Base-by-base conservation (phyloP, 2,888 invertebrate species). In the Toxonevra muliebris region DNA sequence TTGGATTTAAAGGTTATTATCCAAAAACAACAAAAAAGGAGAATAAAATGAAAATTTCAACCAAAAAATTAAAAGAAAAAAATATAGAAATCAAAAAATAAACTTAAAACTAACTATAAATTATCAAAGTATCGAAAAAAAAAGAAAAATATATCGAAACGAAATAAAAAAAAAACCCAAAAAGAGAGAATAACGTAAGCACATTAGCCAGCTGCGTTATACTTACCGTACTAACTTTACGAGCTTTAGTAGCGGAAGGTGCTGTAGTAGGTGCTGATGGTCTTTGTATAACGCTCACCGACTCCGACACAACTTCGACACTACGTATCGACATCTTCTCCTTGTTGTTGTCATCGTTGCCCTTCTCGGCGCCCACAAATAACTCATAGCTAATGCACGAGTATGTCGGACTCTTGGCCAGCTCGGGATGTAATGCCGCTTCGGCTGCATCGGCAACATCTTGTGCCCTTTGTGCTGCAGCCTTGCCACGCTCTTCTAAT, bases 211-310 rank as follows among this genome's bases (percentile, higher is more conserved):
- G 79, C 76, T 83, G 79, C 86, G 76, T 76, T 79, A 84, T 88
- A 92, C 92, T 93, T 91, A 93, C 93, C 90, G 93, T 92, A 90
- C 93, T 93, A 90, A 95, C 95, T 92, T 95, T 96, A 88, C 95
- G 91, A 84, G 90, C 90, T 88, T 91, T 91, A 84, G 87, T 87
- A 80, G 87, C 86, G 69, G 30, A 4, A 77, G 83, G 83, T 84
- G 85, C 84, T 83, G 85, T 86, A 77, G 85, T 84, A 82, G 86
- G 85, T 86, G 86, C 85, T 80, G 84, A 84, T 85, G 85, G 85
- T 85, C 86, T 85, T 85, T 85, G 86, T 84, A 86, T 93, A 87
- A 94, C 95, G 90, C 93, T 93, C 89, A 94, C 91, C 87, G 95
- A 94, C 89, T 93, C 93, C 88, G 93, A 90, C 88, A 93, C 93